Conservation (phyloP, 1,140 invertebrate species). For the Neotoxoptera formosana region DNA sequence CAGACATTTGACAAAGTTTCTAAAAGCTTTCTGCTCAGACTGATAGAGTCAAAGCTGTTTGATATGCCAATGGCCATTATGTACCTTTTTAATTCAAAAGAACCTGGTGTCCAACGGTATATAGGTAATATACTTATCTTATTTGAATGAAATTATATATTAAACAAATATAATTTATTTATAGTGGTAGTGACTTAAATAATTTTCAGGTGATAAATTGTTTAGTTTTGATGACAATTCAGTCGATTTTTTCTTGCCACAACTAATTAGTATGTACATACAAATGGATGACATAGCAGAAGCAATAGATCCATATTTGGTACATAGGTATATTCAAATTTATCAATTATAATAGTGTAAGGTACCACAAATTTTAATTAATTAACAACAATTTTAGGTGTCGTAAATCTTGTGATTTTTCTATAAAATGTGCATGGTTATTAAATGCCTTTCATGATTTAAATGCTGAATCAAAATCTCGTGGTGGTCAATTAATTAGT, state of each 20-base stretch:
- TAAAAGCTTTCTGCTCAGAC: conserved; percentile 76
- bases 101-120: conserved; percentile 95
- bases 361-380: neutral
- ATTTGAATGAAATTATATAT: conserved; percentile 46
- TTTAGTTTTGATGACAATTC: conserved; percentile 92
- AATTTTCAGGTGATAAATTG: conserved; percentile 83
- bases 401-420: conserved; percentile 92
- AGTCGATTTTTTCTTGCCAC: conserved; percentile 97
- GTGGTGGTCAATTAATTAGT: conserved; percentile 38
- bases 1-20: conserved; percentile 54
- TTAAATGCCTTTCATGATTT: conserved; percentile 84
- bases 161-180: neutral
- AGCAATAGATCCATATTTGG: conserved; percentile 92
- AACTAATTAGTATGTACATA: conserved; percentile 97
- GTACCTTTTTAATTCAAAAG: conserved; percentile 98
- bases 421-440: conserved; percentile 93
- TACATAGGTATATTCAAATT: conserved; percentile 75
- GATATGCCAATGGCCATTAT: conserved; percentile 97
- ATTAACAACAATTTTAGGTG: conserved; percentile 71
- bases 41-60: conserved; percentile 97
- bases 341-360: neutral
- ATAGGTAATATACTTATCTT: conserved; percentile 60
- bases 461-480: conserved; percentile 42
- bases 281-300: conserved; percentile 97
- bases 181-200: neutral